These are phyloP conservation scores for Acanthiza pusilla DNA, from an alignment of 2,797 vertebrate species.

Conservation along the genomic window DNA sequence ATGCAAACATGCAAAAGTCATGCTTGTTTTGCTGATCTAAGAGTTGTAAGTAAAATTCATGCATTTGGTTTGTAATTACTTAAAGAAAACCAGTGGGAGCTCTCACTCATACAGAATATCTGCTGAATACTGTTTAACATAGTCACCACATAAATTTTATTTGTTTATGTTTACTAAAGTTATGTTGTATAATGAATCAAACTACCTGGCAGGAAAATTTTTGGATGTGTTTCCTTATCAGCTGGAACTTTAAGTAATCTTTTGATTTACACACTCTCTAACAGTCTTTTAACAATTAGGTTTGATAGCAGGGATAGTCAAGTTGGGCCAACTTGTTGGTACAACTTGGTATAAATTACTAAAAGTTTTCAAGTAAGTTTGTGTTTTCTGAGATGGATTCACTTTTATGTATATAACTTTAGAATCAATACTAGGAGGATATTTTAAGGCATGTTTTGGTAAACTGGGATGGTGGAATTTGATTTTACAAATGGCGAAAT, in stretches of 20 bases:
- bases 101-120: not conserved
- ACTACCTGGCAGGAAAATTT: not conserved
- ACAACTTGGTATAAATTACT: not conserved
- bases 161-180: not conserved
- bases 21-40: not conserved
- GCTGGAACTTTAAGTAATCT: not conserved
- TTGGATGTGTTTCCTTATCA: not conserved
- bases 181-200: not conserved
- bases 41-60: not conserved
- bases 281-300: not conserved
- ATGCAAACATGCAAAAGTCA: not conserved
- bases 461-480: not conserved
- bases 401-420: not conserved
- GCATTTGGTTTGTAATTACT: not conserved
- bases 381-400: not conserved
- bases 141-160: not conserved
- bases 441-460: not conserved
- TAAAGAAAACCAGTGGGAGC: not conserved
- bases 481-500: not conserved
- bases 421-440: not conserved
- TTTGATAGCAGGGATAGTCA: not conserved
- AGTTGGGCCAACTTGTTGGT: not conserved
- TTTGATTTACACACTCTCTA: not conserved
- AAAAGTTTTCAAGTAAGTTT: not conserved
- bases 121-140: not conserved